Conservation (phyloP, 2,888 invertebrate genomes). For the Aphodius sticticus region DNA sequence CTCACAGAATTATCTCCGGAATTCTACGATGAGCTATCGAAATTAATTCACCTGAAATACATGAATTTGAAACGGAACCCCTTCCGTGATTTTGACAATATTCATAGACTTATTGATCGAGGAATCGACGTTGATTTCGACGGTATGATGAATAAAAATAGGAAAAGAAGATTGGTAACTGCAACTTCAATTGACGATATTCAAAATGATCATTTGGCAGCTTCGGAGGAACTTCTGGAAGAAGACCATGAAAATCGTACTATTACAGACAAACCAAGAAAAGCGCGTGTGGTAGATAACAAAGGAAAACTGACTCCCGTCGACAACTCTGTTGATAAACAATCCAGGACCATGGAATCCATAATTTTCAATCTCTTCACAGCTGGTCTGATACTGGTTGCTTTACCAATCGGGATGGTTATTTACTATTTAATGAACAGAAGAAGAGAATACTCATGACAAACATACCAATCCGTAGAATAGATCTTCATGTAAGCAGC, state of each 20-base stretch:
- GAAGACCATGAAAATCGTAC: conserved; percentile 24
- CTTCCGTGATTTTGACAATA: conserved; percentile 29
- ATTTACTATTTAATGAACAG: conserved; percentile 32
- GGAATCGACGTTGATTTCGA: conserved; percentile 34
- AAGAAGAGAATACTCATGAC: conserved; percentile 30
- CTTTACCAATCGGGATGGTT: conserved; percentile 33
- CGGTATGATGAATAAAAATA: conserved; percentile 17
- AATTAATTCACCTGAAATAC: conserved; percentile 17
- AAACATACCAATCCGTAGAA: conserved; percentile 28
- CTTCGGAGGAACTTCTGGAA: conserved; percentile 11
- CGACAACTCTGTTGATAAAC: background rate
- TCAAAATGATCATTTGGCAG: conserved; percentile 4
- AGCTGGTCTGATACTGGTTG: conserved; percentile 31
- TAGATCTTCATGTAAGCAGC: conserved; percentile 49
- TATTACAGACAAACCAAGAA: conserved; percentile 29
- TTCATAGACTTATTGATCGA: conserved; percentile 20
- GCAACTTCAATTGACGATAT: background rate
- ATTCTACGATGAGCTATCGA: conserved; percentile 25
- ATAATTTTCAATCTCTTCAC: conserved; percentile 36
- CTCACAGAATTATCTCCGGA: conserved; percentile 23
- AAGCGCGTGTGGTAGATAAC: conserved; percentile 28
- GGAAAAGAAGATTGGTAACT: conserved; percentile 15
- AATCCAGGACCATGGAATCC: conserved; percentile 29
- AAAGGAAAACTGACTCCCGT: background rate
- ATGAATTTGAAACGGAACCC: conserved; percentile 35